These are phyloP conservation scores for Cotesia vestalis DNA, from an alignment of 1,140 invertebrate genomes.

Conservation along the genomic window DNA sequence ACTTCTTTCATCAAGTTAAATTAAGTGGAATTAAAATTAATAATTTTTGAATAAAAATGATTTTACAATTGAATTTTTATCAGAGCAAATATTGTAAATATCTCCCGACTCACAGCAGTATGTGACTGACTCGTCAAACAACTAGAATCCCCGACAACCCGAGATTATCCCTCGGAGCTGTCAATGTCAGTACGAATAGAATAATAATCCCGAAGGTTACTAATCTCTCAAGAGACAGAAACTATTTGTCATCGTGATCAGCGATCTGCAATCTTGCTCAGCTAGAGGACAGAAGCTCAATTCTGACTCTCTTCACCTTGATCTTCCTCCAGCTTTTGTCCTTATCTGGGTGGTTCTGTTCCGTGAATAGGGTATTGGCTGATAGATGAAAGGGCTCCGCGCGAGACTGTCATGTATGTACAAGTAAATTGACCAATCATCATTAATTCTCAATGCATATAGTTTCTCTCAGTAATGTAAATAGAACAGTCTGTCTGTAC, in stretches of 20 bases:
- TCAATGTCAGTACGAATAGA: no score
- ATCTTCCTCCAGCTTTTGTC: neutral
- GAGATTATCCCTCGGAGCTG: no score
- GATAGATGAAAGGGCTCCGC: slow-evolving; percentile 12
- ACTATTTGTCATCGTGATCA: slow-evolving; percentile 5
- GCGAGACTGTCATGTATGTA: slow-evolving; percentile 8
- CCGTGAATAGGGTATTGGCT: neutral
- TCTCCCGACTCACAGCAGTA: no score
- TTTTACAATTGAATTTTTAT: no score
- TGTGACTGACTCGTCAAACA: no score
- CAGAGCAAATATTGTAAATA: no score
- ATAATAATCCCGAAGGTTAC: neutral
- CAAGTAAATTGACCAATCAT: slow-evolving; percentile 26
- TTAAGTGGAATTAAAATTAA: no score
- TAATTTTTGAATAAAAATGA: no score
- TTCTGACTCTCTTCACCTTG: neutral
- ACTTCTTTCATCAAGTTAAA: no score
- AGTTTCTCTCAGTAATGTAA: slow-evolving; percentile 14
- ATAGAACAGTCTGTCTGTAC: neutral
- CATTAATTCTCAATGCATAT: slow-evolving; percentile 13
- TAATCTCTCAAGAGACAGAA: slow-evolving; percentile 2
- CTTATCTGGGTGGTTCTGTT: neutral
- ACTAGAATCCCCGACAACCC: no score
- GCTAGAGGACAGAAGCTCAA: neutral
- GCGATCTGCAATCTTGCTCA: neutral